Evolutionary conservation across 2,797 vertebrate species (phyloP), one percentile per base, ranked within the genome.

Genomic region (Valencia hispanica): DNA sequence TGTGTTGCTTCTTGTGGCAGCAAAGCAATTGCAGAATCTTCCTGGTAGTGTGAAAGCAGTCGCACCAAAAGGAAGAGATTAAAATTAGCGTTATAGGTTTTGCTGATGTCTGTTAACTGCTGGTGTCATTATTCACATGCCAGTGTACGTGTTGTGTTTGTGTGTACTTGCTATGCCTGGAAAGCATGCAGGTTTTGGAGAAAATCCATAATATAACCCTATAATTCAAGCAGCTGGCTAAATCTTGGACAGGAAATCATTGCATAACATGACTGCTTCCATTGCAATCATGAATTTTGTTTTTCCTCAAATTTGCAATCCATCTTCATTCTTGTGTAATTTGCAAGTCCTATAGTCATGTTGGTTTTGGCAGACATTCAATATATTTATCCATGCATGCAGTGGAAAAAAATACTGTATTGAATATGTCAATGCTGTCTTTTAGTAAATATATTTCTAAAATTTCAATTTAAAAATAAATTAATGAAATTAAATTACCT

Each of bases 191-290:
- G 82, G 89, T 4, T 92, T 87, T 81, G 81, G 72, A 87, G 75
- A 87, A 82, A 91, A 92, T 91, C 87, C 77, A 85, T 88, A 88
- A 89, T 88, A 84, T 84, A 77, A 86, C 77, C 70, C 78, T 73
- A 81, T 86, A 88, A 92, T 89, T 92, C 89, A 92, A 71, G 68
- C 70, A 89, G 77, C 87, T 76, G 87, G 86, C 90, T 92, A 89
- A 93, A 88, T 92, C 88, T 90, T 70, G 65, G 79, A 89, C 86
- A 82, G 79, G 77, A 78, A 84, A 75, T 59, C 34, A 75, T 27
- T 20, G 45, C 57, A 66, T 66, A 70, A 47, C 66, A 73, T 70
- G 76, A 50, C 75, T 65, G 70, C 48, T 77, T 79, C 57, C 48
- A 76, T 73, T n/a, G 65, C 43, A 10, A 72, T 50, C 36, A 15